Evolutionary conservation across 1,140 invertebrate genomes (phyloP).

Genomic region (Ips nitidus): DNA sequence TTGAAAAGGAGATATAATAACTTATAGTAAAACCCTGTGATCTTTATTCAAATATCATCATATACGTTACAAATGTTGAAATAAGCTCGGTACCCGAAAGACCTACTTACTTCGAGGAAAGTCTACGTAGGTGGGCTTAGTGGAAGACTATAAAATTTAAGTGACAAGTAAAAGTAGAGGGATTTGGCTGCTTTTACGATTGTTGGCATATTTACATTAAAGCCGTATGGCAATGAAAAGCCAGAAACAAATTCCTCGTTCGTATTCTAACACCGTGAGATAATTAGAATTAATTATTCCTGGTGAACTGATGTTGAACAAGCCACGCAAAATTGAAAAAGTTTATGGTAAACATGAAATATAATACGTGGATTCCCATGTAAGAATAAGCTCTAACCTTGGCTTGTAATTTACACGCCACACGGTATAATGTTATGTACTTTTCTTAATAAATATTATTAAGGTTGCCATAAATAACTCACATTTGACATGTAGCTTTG

Average conservation of each 20-base stretch:
- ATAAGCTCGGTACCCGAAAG: background rate
- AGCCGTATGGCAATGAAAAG: background rate
- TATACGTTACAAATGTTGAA: slow-evolving; percentile 1
- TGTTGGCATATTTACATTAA: slow-evolving; percentile 1
- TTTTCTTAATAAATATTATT: background rate
- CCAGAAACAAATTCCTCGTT: background rate
- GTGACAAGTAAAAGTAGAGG: slow-evolving; percentile 6
- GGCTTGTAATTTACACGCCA: background rate
- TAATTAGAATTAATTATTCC: background rate
- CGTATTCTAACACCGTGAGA: background rate
- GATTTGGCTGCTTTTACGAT: background rate
- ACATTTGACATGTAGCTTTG: slow-evolving; percentile 5
- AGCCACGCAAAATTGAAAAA: no score
- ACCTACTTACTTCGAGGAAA: background rate
- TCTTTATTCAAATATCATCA: slow-evolving; percentile 5
- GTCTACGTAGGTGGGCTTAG: slow-evolving; percentile 1
- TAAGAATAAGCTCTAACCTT: slow-evolving; percentile 1
- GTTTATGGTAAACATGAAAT: background rate
- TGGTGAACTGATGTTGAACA: no score
- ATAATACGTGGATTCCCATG: background rate
- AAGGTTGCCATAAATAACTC: slow-evolving; percentile 13
- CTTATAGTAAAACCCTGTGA: background rate
- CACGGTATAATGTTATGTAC: slow-evolving; percentile 4
- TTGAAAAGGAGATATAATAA: background rate
- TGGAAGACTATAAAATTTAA: background rate